Evolutionary conservation across 2,797 vertebrate species (phyloP).

Genomic region (Sebastes cheni): DNA sequence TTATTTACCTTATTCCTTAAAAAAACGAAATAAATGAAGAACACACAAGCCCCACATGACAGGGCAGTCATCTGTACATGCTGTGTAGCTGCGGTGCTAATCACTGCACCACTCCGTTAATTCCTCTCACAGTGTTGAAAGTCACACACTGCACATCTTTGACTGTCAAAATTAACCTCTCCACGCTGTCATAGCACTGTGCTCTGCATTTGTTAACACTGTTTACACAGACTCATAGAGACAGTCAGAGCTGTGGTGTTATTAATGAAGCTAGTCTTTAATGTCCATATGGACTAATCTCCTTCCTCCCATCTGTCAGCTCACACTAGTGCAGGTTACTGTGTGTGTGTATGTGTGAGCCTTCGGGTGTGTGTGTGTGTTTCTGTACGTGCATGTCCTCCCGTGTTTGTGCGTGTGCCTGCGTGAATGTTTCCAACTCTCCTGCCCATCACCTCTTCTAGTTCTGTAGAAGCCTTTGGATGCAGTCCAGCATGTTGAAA

Average conservation of each 20-base stretch:
- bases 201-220: slow-evolving; percentile 45
- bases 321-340: slow-evolving; percentile 33
- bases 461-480: slow-evolving; percentile 16
- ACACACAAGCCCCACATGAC: neutral
- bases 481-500: slow-evolving; percentile 15
- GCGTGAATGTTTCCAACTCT: slow-evolving; percentile 14
- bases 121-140: neutral
- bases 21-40: neutral
- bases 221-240: slow-evolving; percentile 49
- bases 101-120: neutral
- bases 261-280: slow-evolving; percentile 69
- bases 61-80: neutral
- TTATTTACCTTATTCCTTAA: neutral
- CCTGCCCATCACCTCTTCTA: slow-evolving; percentile 3
- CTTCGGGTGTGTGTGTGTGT: neutral
- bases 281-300: slow-evolving; percentile 73
- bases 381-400: slow-evolving; percentile 3
- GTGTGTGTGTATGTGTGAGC: neutral
- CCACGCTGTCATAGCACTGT: slow-evolving; percentile 9
- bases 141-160: slow-evolving; percentile 6
- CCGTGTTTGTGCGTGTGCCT: neutral
- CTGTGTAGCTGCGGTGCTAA: neutral
- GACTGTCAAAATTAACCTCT: slow-evolving; percentile 48
- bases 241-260: slow-evolving; percentile 45
- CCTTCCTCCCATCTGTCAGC: slow-evolving; percentile 75